These are phyloP conservation scores for Criorhina ranunculi DNA, from an alignment of 2,888 invertebrate species.

Conservation along the genomic window DNA sequence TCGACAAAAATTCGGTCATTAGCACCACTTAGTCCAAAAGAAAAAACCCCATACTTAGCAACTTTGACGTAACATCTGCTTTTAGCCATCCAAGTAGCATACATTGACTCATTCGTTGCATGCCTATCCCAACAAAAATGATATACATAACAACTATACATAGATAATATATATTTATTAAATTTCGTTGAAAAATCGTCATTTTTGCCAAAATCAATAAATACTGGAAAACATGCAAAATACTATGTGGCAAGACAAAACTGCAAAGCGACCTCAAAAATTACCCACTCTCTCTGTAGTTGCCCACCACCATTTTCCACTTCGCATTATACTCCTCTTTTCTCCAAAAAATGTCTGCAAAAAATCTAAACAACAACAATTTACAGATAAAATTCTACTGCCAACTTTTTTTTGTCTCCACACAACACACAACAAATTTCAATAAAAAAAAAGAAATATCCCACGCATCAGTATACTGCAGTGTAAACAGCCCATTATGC, in stretches of 20 bases:
- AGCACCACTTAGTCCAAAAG: slow-evolving; percentile 24
- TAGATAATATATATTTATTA: slow-evolving; percentile 24
- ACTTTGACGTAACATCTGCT: slow-evolving; percentile 46
- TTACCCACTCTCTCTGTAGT: slow-evolving; percentile 40
- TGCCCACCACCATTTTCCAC: slow-evolving; percentile 5
- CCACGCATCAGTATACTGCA: slow-evolving; percentile 62
- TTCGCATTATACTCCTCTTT: slow-evolving; percentile 13
- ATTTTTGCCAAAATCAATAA: slow-evolving; percentile 37
- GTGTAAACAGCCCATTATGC: slow-evolving; percentile 72
- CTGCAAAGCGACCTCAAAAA: slow-evolving; percentile 50
- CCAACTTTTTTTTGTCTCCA: slow-evolving; percentile 23
- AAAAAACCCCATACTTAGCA: slow-evolving; percentile 17
- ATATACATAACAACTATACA: slow-evolving; percentile 2
- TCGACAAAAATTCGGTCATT: slow-evolving; percentile 31
- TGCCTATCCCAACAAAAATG: slow-evolving; percentile 13
- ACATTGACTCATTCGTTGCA: slow-evolving; percentile 35
- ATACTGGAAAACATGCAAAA: slow-evolving; percentile 59
- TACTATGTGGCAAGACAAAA: slow-evolving; percentile 25
- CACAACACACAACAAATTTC: slow-evolving; percentile 12
- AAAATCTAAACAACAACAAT: slow-evolving; percentile 23
- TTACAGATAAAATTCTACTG: slow-evolving; percentile 2
- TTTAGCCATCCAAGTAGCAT: not conserved
- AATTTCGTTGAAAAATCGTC: slow-evolving; percentile 37
- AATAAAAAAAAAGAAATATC: slow-evolving; percentile 21
- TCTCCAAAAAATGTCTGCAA: slow-evolving; percentile 47